Percentiles rank a stretch among this genome's conserved stretches.
phyloP scores from a whole-genome alignment of 2,113 vertebrate genomes.

The Podarcis muralis region DNA sequence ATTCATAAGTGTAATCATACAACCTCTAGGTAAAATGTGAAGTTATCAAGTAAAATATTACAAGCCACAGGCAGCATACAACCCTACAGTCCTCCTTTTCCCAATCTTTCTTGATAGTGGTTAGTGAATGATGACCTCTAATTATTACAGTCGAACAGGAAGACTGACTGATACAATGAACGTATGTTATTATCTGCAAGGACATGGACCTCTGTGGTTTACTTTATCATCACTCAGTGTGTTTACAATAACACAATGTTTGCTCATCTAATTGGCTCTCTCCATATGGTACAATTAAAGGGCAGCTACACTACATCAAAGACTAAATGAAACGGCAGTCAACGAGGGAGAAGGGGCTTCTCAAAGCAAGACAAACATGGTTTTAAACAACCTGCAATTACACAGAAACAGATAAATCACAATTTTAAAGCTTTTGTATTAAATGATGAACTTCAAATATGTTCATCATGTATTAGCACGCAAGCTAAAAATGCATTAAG shows the following conservation, averaged over 20 bases:
- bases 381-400: not conserved
- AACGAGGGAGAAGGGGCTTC: not conserved
- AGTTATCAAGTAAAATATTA: not conserved
- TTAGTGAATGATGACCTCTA: not conserved
- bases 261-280: slow-evolving; percentile 1
- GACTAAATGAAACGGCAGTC: not conserved
- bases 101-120: not conserved
- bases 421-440: not conserved
- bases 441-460: not conserved
- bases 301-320: slow-evolving; percentile 1
- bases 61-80: not conserved
- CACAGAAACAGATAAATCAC: not conserved
- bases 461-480: not conserved
- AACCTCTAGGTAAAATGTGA: not conserved
- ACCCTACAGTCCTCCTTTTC: not conserved
- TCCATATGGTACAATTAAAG: slow-evolving; percentile 9
- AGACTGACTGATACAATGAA: not conserved
- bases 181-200: not conserved
- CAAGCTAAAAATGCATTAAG: not conserved
- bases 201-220: not conserved
- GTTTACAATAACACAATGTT: not conserved
- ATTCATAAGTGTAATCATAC: not conserved
- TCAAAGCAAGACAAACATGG: not conserved
- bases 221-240: not conserved
- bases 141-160: not conserved